Evolutionary conservation across 2,113 vertebrate genomes (phyloP).

Genomic region (Leiothrix lutea): DNA sequence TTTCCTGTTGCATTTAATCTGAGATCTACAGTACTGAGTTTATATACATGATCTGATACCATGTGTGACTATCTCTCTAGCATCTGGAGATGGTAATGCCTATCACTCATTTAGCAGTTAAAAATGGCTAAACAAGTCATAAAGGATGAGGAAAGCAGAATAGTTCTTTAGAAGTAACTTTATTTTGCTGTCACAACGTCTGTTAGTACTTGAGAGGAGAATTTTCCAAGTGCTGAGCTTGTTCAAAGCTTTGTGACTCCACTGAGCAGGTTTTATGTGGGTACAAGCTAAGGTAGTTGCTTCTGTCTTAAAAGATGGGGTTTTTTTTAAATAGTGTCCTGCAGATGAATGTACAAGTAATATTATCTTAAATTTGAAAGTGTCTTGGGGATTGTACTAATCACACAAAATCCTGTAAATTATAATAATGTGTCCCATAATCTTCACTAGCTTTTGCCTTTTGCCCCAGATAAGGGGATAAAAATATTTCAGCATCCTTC

Average conservation of each 20-base stretch:
- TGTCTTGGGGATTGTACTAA: constrained; percentile 12
- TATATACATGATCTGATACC: not conserved
- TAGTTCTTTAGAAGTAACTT: not conserved
- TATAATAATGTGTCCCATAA: not conserved
- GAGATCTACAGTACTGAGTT: not conserved
- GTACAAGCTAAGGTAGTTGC: not conserved
- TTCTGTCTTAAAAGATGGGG: not conserved
- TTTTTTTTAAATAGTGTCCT: not conserved
- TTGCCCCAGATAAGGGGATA: not conserved
- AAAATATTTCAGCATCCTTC: constrained; percentile 20
- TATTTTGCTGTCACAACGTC: not conserved
- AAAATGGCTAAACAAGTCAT: not conserved
- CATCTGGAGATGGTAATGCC: not conserved
- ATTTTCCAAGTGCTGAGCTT: not conserved
- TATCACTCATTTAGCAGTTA: not conserved
- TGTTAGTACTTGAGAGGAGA: not conserved
- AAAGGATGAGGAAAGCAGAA: not conserved
- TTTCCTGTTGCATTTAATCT: not conserved
- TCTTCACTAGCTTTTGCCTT: not conserved
- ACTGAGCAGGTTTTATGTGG: not conserved
- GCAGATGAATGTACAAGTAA: not conserved
- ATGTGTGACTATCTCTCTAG: not conserved
- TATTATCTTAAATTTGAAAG: not conserved
- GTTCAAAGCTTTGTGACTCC: not conserved
- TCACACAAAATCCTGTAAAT: constrained; percentile 17